Conservation (phyloP, 2,797 vertebrate species). For the Lepidocolaptes lacrymiger region DNA sequence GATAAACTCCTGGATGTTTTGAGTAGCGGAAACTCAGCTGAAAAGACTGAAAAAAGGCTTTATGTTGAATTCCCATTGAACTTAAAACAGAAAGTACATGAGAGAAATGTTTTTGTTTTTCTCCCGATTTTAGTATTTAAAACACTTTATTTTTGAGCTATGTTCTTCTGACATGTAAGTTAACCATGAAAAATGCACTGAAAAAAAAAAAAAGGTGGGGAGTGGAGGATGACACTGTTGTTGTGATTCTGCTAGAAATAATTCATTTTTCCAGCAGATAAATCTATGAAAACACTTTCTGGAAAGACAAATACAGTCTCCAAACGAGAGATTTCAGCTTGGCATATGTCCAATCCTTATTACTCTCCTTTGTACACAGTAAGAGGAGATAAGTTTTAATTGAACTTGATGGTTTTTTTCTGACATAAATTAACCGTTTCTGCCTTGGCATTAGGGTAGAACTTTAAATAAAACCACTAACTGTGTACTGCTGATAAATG, state of each 20-base stretch:
- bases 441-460: not conserved
- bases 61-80: not conserved
- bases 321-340: not conserved
- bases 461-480: conserved; percentile 32
- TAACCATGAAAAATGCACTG: not conserved
- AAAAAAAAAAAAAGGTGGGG: not conserved
- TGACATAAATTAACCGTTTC: conserved; percentile 43
- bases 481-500: conserved; percentile 53
- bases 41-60: not conserved
- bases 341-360: conserved; percentile 19
- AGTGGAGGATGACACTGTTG: not conserved
- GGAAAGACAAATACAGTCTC: conserved; percentile 20
- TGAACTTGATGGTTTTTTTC: conserved; percentile 1
- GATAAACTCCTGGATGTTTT: not conserved
- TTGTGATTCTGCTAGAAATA: conserved; percentile 30
- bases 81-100: not conserved
- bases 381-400: conserved; percentile 49
- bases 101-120: not conserved
- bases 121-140: too few relatives aligned
- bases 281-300: conserved; percentile 33
- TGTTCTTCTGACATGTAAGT: not conserved
- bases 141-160: not conserved
- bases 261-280: conserved; percentile 52
- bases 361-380: not conserved
- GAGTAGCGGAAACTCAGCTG: not conserved